Evolutionary conservation across 1,140 invertebrate species (phyloP).

Genomic region (Lasaia peninsularis): DNA sequence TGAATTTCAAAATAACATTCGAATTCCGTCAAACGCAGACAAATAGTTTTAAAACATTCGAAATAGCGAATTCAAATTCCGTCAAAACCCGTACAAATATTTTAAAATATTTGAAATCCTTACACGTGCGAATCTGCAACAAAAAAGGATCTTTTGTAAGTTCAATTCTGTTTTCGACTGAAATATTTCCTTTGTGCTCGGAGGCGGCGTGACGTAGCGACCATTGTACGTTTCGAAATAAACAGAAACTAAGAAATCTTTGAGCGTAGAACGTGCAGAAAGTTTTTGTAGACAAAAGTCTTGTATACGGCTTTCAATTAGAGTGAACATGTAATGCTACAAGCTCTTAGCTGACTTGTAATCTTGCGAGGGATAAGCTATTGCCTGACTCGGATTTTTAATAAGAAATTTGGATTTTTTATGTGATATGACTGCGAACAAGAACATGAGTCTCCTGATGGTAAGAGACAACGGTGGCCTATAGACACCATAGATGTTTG

Average conservation of each 20-base stretch:
- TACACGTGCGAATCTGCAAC: slow-evolving; percentile 1
- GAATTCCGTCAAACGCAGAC: neutral
- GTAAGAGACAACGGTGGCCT: too few species aligned
- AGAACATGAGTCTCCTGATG: too few species aligned
- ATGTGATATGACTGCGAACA: too few species aligned
- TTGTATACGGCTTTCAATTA: slow-evolving; percentile 11
- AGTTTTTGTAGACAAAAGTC: slow-evolving; percentile 12
- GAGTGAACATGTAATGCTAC: neutral
- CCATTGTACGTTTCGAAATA: slow-evolving; percentile 7
- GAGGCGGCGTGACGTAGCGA: slow-evolving; percentile 3
- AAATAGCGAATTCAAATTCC: neutral
- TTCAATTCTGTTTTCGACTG: slow-evolving; percentile 7
- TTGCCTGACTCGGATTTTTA: too few species aligned
- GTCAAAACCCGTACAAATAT: slow-evolving; percentile 1
- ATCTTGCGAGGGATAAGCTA: neutral
- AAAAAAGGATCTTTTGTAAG: slow-evolving; percentile 9
- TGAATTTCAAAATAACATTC: too few species aligned
- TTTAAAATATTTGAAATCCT: slow-evolving; percentile 8
- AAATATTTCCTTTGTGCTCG: slow-evolving; percentile 6
- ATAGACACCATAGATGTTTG: too few species aligned
- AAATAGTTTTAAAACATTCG: neutral
- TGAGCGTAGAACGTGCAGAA: slow-evolving; percentile 4
- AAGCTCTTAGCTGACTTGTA: neutral
- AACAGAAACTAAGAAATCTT: slow-evolving; percentile 13
- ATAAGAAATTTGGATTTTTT: too few species aligned